phyloP scores from a whole-genome alignment of 2,113 vertebrate genomes.

The Gasterosteus nipponicus region DNA sequence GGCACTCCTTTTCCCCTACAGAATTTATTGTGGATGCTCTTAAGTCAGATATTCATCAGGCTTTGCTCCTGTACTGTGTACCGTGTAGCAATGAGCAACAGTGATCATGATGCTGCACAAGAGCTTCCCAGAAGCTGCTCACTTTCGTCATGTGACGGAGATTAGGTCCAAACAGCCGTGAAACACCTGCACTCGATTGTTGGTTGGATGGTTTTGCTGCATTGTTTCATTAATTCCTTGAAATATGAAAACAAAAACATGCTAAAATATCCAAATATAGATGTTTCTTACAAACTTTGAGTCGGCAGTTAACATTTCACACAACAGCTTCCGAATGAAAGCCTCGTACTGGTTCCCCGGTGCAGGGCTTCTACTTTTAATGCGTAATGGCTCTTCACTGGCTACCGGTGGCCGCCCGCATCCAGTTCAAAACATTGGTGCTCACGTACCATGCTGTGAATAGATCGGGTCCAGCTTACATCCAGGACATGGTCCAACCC shows the following conservation, averaged over 20 bases:
- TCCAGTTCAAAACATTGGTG: no score
- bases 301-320: background rate
- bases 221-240: background rate
- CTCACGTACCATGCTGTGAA: no score
- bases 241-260: background rate
- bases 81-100: conserved; percentile 10
- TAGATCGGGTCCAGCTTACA: no score
- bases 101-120: conserved; percentile 25
- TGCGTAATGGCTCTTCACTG: background rate
- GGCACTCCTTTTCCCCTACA: background rate
- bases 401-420: no score
- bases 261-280: background rate
- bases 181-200: background rate
- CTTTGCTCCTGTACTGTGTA: conserved; percentile 13
- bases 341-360: conserved; percentile 8
- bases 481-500: no score
- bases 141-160: conserved; percentile 24
- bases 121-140: conserved; percentile 16
- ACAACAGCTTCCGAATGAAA: background rate
- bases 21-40: conserved; percentile 23
- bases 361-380: conserved; percentile 32
- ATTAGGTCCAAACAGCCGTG: conserved; percentile 20
- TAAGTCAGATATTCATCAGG: conserved; percentile 42
- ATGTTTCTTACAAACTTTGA: background rate
- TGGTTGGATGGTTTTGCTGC: background rate